Conservation (phyloP, 1,140 invertebrate species). For the Hydropsyche tenuis region DNA sequence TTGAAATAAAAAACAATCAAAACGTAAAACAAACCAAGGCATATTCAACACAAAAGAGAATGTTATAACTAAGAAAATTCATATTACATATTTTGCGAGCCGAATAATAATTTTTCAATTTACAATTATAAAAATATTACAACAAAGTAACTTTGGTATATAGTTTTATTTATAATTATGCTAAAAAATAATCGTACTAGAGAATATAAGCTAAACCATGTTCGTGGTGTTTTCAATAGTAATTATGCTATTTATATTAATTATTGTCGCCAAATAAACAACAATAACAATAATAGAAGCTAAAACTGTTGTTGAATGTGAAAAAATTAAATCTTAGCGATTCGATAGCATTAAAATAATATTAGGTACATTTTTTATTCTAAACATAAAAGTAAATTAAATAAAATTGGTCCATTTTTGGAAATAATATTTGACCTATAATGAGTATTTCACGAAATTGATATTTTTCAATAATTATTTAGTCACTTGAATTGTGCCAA, state of each 20-base stretch:
- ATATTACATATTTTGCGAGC: no score
- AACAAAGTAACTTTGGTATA: constrained; percentile 40
- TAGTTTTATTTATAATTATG: constrained; percentile 33
- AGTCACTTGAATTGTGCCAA: no score
- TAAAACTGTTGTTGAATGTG: neutral
- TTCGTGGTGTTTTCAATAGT: constrained; percentile 22
- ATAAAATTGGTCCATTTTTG: constrained; percentile 34
- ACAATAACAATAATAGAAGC: constrained; percentile 37
- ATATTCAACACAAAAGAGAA: no score
- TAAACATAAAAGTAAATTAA: neutral
- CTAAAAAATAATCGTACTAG: constrained; percentile 33
- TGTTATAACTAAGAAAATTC: no score
- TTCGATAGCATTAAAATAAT: constrained; percentile 1
- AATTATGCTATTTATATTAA: constrained; percentile 28
- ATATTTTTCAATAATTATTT: no score
- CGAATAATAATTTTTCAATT: constrained; percentile 32
- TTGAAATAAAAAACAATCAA: no score
- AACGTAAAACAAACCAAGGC: no score
- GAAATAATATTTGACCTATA: constrained; percentile 41
- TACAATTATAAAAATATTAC: constrained; percentile 37
- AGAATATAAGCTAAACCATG: constrained; percentile 22
- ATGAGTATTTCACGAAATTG: neutral
- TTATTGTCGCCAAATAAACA: constrained; percentile 30
- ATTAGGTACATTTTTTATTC: constrained; percentile 9
- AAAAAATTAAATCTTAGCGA: neutral